Evolutionary conservation across 2,797 vertebrate species (phyloP).

Genomic region (Pangasius krempfi): DNA sequence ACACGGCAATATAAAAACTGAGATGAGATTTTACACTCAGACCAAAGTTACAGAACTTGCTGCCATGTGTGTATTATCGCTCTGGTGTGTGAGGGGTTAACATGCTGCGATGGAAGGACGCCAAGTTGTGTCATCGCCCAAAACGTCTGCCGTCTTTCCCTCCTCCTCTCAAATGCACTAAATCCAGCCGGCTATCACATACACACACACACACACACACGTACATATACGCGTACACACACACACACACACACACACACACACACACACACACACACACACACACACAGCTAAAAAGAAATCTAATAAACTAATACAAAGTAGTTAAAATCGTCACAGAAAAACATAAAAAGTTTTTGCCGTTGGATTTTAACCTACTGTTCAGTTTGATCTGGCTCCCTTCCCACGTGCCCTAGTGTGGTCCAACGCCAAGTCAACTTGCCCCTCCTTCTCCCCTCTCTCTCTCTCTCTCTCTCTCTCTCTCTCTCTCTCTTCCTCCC

Average conservation of each 20-base stretch:
- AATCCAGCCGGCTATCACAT: constrained; percentile 41
- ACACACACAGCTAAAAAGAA: not conserved
- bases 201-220: constrained; percentile 38
- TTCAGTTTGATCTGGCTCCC: constrained; percentile 74
- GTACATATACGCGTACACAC: constrained; percentile 9
- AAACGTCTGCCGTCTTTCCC: constrained; percentile 42
- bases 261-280: constrained; percentile 5
- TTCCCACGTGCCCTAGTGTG: constrained; percentile 75
- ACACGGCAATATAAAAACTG: not conserved
- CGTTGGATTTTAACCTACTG: constrained; percentile 73
- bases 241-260: constrained; percentile 17
- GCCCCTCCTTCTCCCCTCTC: constrained; percentile 60
- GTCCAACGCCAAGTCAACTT: constrained; percentile 71
- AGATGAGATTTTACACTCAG: not conserved
- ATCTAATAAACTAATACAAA: not conserved
- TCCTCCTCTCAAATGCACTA: constrained; percentile 17
- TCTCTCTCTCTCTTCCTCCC: constrained; percentile 47
- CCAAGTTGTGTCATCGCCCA: constrained; percentile 63
- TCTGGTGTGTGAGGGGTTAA: constrained; percentile 64
- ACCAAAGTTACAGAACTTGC: not conserved
- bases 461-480: constrained; percentile 38
- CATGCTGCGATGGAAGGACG: constrained; percentile 60
- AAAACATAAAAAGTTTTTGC: constrained; percentile 2
- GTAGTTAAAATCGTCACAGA: not conserved
- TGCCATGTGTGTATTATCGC: not conserved